Evolutionary conservation across 2,888 invertebrate species (phyloP).

Genomic region (Nasonovia ribisnigri): DNA sequence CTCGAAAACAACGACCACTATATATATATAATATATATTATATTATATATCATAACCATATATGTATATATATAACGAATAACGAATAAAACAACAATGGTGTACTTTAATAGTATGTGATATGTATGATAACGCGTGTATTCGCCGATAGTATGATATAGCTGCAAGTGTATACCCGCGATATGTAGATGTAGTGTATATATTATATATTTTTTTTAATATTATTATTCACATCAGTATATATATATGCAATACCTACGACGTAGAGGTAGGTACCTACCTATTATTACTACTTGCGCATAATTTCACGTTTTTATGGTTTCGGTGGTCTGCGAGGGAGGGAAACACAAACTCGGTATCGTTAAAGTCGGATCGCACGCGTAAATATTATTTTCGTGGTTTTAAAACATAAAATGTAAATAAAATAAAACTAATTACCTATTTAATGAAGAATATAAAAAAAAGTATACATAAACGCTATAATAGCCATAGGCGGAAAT

Average conservation of each 20-base stretch:
- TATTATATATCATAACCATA: background rate
- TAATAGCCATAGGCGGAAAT: constrained; percentile 1
- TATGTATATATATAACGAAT: background rate
- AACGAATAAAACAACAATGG: background rate
- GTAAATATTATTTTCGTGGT: constrained; percentile 14
- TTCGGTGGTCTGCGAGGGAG: background rate
- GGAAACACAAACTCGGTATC: background rate
- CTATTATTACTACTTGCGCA: background rate
- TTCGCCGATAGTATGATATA: background rate
- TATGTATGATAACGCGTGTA: background rate
- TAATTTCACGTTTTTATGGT: background rate
- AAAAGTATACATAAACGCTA: background rate
- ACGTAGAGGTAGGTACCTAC: background rate
- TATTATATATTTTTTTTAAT: background rate
- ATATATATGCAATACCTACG: background rate
- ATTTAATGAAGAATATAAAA: constrained; percentile 17
- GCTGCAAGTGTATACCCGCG: background rate
- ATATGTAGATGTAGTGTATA: background rate
- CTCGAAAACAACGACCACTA: background rate
- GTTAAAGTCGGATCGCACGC: background rate
- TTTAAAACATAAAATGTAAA: constrained; percentile 12
- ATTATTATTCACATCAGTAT: background rate
- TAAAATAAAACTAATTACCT: constrained; percentile 14
- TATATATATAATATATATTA: background rate
- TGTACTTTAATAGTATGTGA: background rate